These are phyloP conservation scores for Hepsetus odoe DNA, from an alignment of 2,113 vertebrate species.

Conservation along the genomic window DNA sequence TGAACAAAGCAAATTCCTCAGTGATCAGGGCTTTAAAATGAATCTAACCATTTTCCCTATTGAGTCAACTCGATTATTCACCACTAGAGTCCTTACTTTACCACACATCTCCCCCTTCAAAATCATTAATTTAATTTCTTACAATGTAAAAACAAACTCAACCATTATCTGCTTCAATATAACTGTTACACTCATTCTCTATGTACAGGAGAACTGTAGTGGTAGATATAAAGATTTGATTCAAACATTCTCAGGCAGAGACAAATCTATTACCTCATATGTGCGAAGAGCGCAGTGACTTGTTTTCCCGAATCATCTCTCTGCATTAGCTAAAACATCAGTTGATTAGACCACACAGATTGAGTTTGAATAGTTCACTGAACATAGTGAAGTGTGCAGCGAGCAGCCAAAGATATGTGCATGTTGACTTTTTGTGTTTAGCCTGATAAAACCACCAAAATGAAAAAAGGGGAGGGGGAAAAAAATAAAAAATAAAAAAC, in stretches of 20 bases:
- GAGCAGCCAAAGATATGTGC: slow-evolving; percentile 72
- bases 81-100: neutral
- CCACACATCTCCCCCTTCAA: neutral
- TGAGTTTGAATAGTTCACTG: neutral
- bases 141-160: slow-evolving; percentile 10
- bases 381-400: slow-evolving; percentile 65
- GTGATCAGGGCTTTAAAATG: neutral
- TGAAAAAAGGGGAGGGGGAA: too few relatives aligned
- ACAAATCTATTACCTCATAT: neutral
- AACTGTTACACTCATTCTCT: neutral
- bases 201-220: slow-evolving; percentile 8
- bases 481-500: too few relatives aligned
- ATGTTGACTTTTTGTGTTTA: neutral
- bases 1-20: neutral
- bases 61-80: neutral
- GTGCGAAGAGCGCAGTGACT: neutral
- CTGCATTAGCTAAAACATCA: neutral
- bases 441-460: neutral
- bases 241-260: neutral
- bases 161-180: slow-evolving; percentile 8
- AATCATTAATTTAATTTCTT: slow-evolving; percentile 24
- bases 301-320: neutral
- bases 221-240: neutral
- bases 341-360: neutral
- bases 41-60: neutral